These are phyloP conservation scores for Fregetta grallaria DNA, from an alignment of 2,113 vertebrate genomes.

Conservation along the genomic window DNA sequence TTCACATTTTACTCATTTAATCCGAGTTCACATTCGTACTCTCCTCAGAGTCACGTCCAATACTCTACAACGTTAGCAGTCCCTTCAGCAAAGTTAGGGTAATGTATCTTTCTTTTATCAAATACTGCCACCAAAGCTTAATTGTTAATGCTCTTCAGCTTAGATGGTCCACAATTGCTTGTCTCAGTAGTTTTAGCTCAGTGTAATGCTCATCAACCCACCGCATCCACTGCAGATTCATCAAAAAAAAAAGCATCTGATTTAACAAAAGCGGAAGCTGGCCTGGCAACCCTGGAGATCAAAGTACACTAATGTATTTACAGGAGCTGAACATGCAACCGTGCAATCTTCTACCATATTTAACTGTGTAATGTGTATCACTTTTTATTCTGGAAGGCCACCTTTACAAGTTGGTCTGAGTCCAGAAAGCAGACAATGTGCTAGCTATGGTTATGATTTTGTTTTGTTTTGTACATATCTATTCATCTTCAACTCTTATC, in stretches of 20 bases:
- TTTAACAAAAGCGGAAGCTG: neutral
- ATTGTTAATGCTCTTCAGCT: constrained; percentile 22
- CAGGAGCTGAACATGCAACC: neutral
- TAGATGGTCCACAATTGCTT: constrained; percentile 8
- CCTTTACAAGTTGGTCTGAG: neutral
- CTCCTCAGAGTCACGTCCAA: neutral
- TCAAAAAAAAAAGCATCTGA: constrained; percentile 1
- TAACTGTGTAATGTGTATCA: neutral
- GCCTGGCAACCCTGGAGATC: neutral
- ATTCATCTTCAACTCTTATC: neutral
- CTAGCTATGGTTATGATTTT: neutral
- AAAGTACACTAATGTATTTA: constrained; percentile 2
- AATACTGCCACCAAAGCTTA: constrained; percentile 38
- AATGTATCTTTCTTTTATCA: constrained; percentile 19
- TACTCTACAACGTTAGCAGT: neutral
- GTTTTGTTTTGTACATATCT: neutral
- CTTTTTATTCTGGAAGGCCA: neutral
- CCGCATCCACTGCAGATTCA: constrained; percentile 25
- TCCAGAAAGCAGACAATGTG: neutral
- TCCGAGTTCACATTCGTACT: neutral
- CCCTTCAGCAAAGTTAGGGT: constrained; percentile 13
- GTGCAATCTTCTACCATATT: neutral
- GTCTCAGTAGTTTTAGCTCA: constrained; percentile 37
- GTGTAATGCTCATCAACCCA: neutral
- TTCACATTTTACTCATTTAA: neutral